These are phyloP conservation scores for Crematogaster levior DNA, from an alignment of 2,888 invertebrate genomes.

Conservation along the genomic window DNA sequence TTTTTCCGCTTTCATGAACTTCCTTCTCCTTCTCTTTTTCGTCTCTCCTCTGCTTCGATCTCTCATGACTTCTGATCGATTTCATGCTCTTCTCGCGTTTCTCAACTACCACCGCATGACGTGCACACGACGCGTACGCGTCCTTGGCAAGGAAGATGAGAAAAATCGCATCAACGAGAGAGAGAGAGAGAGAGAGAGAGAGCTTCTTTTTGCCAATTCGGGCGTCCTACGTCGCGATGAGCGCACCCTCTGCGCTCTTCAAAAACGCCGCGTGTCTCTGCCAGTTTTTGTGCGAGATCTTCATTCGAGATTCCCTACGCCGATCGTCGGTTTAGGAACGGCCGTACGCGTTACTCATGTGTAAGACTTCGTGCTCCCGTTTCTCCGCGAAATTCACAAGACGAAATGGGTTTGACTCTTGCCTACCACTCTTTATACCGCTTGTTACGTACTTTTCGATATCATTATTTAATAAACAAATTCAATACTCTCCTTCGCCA, in stretches of 20 bases:
- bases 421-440: neutral
- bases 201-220: constrained; percentile 54
- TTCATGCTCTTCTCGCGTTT: constrained; percentile 65
- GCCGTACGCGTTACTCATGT: constrained; percentile 32
- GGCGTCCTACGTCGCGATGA: constrained; percentile 38
- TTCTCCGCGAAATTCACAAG: neutral
- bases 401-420: neutral
- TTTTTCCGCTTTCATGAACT: constrained; percentile 8
- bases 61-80: constrained; percentile 59
- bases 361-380: neutral
- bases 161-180: constrained; percentile 59
- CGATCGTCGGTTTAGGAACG: constrained; percentile 60
- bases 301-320: constrained; percentile 49
- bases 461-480: too few relatives aligned
- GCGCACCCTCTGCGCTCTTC: constrained; percentile 58
- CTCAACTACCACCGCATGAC: constrained; percentile 33
- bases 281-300: constrained; percentile 67
- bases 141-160: constrained; percentile 59
- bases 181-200: too few relatives aligned
- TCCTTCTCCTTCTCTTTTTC: constrained; percentile 26
- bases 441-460: neutral
- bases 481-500: too few relatives aligned
- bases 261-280: constrained; percentile 71
- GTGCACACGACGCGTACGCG: constrained; percentile 43
- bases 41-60: constrained; percentile 47